Evolutionary conservation across 30 jellyfish, hydroid and myxozoan genomes (phyloP).

Genomic region (Sanderia malayensis): DNA sequence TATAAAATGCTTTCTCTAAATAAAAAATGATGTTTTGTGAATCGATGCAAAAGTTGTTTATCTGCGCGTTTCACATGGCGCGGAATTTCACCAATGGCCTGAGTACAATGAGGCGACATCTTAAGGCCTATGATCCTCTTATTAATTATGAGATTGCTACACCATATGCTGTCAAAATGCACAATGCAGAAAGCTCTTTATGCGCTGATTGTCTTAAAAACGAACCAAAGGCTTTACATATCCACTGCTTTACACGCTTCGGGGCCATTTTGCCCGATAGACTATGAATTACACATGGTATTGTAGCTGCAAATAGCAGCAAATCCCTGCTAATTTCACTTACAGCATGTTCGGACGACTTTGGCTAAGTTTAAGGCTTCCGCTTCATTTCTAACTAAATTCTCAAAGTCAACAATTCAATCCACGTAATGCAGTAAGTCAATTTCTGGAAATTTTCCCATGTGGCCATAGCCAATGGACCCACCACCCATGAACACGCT

Average conservation of each 20-base stretch:
- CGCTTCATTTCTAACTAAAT: not conserved
- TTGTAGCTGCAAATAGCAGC: too few relatives aligned
- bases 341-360: too few relatives aligned
- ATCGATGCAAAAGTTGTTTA: not conserved
- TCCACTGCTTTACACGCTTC: too few relatives aligned
- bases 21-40: not conserved
- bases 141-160: not conserved
- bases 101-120: conserved; percentile 9
- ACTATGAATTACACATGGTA: too few relatives aligned
- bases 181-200: not conserved
- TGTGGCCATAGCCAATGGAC: too few relatives aligned
- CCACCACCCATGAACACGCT: too few relatives aligned
- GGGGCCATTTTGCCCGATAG: too few relatives aligned
- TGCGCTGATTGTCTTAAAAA: conserved; percentile 3
- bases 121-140: conserved; percentile 6
- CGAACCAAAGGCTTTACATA: too few relatives aligned
- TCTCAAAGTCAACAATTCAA: too few relatives aligned
- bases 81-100: not conserved
- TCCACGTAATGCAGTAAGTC: too few relatives aligned
- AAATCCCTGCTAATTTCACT: too few relatives aligned
- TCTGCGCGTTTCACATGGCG: not conserved
- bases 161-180: conserved; percentile 1
- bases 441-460: too few relatives aligned
- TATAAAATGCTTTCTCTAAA: not conserved
- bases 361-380: not conserved